phyloP scores from a whole-genome alignment of 1,140 invertebrate genomes.

The Gonatopus flavifemur region DNA sequence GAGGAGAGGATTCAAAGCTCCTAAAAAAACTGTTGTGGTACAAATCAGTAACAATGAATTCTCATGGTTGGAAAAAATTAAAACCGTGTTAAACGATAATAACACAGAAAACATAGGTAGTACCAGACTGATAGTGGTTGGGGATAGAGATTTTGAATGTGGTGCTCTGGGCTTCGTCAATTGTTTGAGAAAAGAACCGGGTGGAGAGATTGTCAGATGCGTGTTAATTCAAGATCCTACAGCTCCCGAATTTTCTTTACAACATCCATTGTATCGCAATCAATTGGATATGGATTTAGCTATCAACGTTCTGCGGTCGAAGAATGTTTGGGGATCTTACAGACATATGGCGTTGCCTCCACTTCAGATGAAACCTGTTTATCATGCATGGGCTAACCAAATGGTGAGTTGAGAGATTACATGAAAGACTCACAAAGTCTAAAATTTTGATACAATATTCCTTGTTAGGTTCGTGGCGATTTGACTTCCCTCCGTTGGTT shows the following conservation, averaged over 20 bases:
- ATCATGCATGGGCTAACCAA: conserved; percentile 79
- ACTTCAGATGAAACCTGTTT: conserved; percentile 47
- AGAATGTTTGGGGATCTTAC: conserved; percentile 77
- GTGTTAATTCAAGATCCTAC: conserved; percentile 67
- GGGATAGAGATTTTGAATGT: conserved; percentile 64
- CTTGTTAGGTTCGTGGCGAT: conserved; percentile 69
- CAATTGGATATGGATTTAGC: conserved; percentile 74
- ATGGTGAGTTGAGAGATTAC: conserved; percentile 38
- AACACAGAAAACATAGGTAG: conserved; percentile 43
- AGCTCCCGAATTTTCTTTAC: conserved; percentile 67
- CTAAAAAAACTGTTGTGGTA: conserved; percentile 37
- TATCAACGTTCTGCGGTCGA: conserved; percentile 71
- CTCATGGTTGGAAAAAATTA: conserved; percentile 57
- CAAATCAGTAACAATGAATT: conserved; percentile 46
- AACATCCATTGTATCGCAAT: conserved; percentile 66
- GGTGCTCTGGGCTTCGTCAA: conserved; percentile 85
- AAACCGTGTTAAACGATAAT: conserved; percentile 59
- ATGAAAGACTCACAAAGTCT: not conserved
- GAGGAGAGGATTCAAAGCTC: conserved; percentile 32
- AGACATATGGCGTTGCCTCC: conserved; percentile 66
- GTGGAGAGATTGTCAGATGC: conserved; percentile 64
- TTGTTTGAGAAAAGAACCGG: conserved; percentile 71
- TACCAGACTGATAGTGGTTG: conserved; percentile 58
- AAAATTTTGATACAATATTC: not conserved
- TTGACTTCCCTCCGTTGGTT: conserved; percentile 84